phyloP scores from a whole-genome alignment of 2,113 vertebrate genomes.

The Gasterosteus aculeatus region DNA sequence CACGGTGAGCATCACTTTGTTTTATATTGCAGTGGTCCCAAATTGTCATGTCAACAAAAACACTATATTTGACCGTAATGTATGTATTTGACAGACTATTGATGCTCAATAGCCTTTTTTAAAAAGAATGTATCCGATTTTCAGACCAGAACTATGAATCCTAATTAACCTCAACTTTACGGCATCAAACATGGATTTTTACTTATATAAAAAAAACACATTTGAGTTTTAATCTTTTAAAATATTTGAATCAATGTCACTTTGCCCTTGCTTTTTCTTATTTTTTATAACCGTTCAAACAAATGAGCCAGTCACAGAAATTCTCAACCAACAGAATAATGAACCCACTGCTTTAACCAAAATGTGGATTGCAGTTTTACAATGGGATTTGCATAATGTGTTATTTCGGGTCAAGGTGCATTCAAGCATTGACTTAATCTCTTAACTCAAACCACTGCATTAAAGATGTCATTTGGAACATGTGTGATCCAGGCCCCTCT shows the following conservation, averaged over 20 bases:
- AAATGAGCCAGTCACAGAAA: neutral
- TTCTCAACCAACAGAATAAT: neutral
- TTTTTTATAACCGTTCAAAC: neutral
- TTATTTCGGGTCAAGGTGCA: neutral
- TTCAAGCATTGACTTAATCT: neutral
- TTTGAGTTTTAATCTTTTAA: neutral
- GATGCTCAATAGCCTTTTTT: too few species aligned
- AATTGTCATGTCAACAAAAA: neutral
- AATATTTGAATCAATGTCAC: neutral
- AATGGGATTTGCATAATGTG: neutral
- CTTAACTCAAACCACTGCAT: neutral
- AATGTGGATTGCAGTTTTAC: neutral
- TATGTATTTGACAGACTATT: too few species aligned
- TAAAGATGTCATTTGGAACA: neutral
- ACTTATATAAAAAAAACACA: neutral
- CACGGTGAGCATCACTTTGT: slow-evolving; percentile 85
- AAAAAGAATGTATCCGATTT: too few species aligned
- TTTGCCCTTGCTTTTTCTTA: neutral
- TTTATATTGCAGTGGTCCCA: neutral
- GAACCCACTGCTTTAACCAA: neutral
- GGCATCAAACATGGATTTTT: neutral
- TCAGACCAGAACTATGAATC: neutral
- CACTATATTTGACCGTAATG: too few species aligned
- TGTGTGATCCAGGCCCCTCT: accelerated
- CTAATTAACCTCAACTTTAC: neutral